phyloP scores from a whole-genome alignment of 2,888 invertebrate genomes.

The Sphinx pinastri region DNA sequence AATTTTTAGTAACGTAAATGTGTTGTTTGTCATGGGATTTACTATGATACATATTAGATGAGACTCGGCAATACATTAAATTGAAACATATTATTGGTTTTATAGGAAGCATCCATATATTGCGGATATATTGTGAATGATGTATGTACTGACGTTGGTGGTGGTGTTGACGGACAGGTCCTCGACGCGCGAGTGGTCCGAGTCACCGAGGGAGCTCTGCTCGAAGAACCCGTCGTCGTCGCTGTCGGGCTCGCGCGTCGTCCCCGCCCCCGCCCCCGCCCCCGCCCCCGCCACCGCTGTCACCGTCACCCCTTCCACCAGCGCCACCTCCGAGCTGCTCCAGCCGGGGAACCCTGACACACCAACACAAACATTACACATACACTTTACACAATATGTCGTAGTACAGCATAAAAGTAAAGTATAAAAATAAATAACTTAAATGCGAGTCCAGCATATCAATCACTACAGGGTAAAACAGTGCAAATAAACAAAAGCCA shows the following conservation, averaged over 20 bases:
- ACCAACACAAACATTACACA: neutral
- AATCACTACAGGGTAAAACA: too few relatives aligned
- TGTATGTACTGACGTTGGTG: neutral
- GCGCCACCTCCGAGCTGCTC: conserved; percentile 41
- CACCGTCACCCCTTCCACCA: conserved; percentile 38
- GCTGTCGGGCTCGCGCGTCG: conserved; percentile 45
- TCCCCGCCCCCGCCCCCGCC: conserved; percentile 35
- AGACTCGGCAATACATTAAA: too few relatives aligned
- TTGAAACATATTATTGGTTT: too few relatives aligned
- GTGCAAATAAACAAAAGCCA: too few relatives aligned
- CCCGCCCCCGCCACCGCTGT: conserved; percentile 37
- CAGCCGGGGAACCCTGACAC: conserved; percentile 52
- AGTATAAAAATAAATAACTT: too few relatives aligned
- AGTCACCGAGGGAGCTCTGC: conserved; percentile 61
- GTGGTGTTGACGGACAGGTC: neutral
- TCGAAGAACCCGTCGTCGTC: conserved; percentile 79
- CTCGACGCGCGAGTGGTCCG: conserved; percentile 47
- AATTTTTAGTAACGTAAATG: too few relatives aligned
- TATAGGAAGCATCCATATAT: too few relatives aligned
- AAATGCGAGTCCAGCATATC: too few relatives aligned
- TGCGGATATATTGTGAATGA: too few relatives aligned
- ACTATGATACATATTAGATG: too few relatives aligned
- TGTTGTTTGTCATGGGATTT: too few relatives aligned
- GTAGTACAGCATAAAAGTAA: neutral
- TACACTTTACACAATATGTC: neutral